phyloP scores from a whole-genome alignment of 2,113 vertebrate genomes.

The Lamprologus ornatipinnis region DNA sequence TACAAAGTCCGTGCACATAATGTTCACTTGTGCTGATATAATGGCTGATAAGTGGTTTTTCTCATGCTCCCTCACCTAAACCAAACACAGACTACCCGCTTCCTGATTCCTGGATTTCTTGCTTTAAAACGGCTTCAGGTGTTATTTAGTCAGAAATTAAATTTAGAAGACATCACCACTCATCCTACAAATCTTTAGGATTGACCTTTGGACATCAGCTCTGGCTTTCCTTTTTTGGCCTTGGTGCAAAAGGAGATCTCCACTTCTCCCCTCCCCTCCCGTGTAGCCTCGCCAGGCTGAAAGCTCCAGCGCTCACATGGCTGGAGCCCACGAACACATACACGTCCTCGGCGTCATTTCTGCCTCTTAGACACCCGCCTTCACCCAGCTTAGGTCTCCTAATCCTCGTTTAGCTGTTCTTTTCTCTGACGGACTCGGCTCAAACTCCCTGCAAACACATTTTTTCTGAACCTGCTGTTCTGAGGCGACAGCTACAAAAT shows the following conservation, averaged over 20 bases:
- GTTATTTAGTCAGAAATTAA: not conserved
- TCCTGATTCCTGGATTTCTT: not conserved
- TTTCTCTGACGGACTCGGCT: constrained; percentile 46
- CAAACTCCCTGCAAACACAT: constrained; percentile 11
- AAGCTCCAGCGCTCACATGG: constrained; percentile 47
- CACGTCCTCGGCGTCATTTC: constrained; percentile 38
- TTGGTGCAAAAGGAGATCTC: not conserved
- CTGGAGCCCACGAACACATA: constrained; percentile 30
- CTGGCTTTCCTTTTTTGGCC: constrained; percentile 46
- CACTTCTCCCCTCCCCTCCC: not conserved
- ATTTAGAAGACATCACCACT: not conserved
- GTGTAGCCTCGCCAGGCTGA: not conserved
- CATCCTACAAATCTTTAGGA: not conserved
- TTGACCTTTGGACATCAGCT: constrained; percentile 17
- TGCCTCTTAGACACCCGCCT: constrained; percentile 37
- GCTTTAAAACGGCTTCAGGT: not conserved
- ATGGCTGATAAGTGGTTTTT: not conserved
- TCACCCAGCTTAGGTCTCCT: constrained; percentile 55
- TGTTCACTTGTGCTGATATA: not conserved
- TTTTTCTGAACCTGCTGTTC: not conserved
- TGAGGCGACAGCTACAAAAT: not conserved
- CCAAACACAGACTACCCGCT: not conserved
- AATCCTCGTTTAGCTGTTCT: constrained; percentile 69
- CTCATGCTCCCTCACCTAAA: not conserved
- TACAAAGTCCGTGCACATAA: not conserved